Percentiles rank a stretch among this genome's conserved stretches.
These are phyloP conservation scores for Misgurnus mizolepis DNA, from an alignment of 2,113 vertebrate species.

Conservation along the genomic window DNA sequence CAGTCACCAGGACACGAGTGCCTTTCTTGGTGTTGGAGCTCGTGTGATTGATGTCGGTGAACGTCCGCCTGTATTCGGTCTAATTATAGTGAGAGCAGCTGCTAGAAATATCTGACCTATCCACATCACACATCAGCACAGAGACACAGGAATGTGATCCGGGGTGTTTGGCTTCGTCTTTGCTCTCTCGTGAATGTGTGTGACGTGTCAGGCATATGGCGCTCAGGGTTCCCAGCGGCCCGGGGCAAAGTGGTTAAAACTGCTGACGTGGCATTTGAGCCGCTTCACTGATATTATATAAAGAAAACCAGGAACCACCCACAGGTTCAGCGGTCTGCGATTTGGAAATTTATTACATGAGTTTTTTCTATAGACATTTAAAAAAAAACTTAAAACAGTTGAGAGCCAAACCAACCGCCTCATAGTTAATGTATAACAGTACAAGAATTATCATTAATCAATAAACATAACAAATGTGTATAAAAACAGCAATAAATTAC, in stretches of 20 bases:
- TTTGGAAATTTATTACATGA: too few species aligned
- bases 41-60: conserved; percentile 61
- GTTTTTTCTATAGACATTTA: not conserved
- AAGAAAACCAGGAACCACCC: not conserved
- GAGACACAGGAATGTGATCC: conserved; percentile 55
- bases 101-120: conserved; percentile 58
- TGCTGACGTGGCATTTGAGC: conserved; percentile 56
- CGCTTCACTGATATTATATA: not conserved
- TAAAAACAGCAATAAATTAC: too few species aligned
- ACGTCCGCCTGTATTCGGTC: conserved; percentile 55
- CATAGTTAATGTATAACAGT: not conserved
- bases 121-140: not conserved
- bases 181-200: not conserved
- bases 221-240: conserved; percentile 29
- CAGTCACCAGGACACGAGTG: conserved; percentile 59
- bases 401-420: not conserved
- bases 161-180: conserved; percentile 5
- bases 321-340: not conserved
- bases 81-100: conserved; percentile 80
- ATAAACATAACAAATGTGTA: too few species aligned
- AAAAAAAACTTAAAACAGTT: not conserved
- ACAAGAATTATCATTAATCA: not conserved
- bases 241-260: conserved; percentile 32
- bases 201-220: conserved; percentile 1
- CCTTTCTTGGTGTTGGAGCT: conserved; percentile 72